Evolutionary conservation across 2,888 invertebrate species (phyloP).

Genomic region (Adineta ricciae): DNA sequence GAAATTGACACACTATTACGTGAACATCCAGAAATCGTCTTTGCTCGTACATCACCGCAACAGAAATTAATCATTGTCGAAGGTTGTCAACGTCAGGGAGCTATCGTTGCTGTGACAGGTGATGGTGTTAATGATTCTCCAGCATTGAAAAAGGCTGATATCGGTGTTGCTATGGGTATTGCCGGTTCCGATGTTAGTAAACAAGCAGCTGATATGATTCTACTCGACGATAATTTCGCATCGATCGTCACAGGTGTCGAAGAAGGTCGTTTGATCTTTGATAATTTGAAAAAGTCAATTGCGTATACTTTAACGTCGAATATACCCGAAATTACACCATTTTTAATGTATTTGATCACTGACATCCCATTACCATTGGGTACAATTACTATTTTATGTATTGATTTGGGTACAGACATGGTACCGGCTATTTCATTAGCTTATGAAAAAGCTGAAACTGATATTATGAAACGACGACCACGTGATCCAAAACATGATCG

Average conservation of each 20-base stretch:
- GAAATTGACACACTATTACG: conserved; percentile 76
- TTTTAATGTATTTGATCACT: conserved; percentile 86
- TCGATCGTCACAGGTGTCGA: conserved; percentile 85
- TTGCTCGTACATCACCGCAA: conserved; percentile 79
- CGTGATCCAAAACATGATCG: conserved; percentile 78
- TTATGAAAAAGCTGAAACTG: conserved; percentile 78
- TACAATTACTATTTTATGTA: conserved; percentile 92
- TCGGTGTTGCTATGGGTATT: conserved; percentile 41
- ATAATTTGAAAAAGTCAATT: conserved; percentile 94
- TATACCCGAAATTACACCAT: conserved; percentile 94
- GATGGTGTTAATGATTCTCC: conserved; percentile 80
- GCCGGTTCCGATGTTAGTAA: conserved; percentile 57
- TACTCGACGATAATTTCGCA: conserved; percentile 94
- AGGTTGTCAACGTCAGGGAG: conserved; percentile 67
- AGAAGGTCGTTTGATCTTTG: conserved; percentile 70
- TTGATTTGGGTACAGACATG: conserved; percentile 98
- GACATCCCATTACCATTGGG: conserved; percentile 87
- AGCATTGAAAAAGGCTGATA: conserved; percentile 68
- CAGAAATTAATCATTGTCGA: conserved; percentile 74
- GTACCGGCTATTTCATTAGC: conserved; percentile 82
- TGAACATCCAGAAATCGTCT: conserved; percentile 86
- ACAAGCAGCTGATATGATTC: conserved; percentile 98
- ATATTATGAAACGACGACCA: conserved; percentile 85
- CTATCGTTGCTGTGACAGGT: conserved; percentile 73
- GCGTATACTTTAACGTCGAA: conserved; percentile 91